These are phyloP conservation scores for Mormyrus iriodes DNA, from an alignment of 2,113 vertebrate genomes.

Conservation along the genomic window DNA sequence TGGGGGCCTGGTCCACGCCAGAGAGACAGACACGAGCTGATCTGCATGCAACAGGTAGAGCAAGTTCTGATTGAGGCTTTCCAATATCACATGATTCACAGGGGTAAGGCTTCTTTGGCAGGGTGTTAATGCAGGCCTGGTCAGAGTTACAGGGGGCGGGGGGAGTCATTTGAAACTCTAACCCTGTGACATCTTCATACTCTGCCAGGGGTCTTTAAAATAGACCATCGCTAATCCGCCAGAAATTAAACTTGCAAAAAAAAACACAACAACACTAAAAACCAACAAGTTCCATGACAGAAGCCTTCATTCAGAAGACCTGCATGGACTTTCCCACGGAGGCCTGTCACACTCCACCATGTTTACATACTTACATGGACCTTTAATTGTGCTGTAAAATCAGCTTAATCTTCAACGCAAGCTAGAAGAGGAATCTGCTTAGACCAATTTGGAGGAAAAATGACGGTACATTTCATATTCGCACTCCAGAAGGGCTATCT, in stretches of 20 bases:
- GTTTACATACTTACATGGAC: too few relatives aligned
- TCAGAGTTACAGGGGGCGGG: neutral
- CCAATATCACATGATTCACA: constrained; percentile 11
- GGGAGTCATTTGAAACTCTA: constrained; percentile 22
- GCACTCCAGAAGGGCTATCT: neutral
- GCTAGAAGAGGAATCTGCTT: neutral
- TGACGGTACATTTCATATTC: neutral
- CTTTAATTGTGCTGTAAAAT: neutral
- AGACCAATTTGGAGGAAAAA: neutral
- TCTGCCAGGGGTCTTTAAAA: constrained; percentile 25
- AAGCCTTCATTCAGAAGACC: neutral
- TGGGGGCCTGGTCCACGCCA: neutral
- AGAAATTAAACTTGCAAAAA: constrained; percentile 23
- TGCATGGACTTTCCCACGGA: neutral
- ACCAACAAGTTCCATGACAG: neutral
- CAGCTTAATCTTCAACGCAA: neutral
- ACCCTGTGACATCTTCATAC: constrained; percentile 10
- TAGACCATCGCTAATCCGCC: constrained; percentile 15
- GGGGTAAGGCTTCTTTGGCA: constrained; percentile 10
- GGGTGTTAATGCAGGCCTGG: neutral
- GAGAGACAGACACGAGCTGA: neutral
- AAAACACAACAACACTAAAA: neutral
- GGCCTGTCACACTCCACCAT: neutral
- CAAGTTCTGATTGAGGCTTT: constrained; percentile 10
- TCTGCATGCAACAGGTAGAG: neutral